Conservation (phyloP, 2,888 invertebrate species). For the Archips xylosteana region DNA sequence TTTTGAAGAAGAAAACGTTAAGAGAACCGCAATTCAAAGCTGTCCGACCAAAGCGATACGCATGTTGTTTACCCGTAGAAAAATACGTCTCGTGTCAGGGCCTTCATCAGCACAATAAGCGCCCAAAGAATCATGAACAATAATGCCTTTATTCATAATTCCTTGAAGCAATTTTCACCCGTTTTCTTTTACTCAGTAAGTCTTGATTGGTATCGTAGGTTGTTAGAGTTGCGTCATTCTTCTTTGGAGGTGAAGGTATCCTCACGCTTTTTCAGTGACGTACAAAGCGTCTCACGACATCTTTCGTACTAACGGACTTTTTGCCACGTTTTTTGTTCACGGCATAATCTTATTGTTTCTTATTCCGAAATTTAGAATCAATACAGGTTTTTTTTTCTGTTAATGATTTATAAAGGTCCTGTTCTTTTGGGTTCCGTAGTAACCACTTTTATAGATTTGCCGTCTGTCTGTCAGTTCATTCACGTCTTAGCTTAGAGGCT, state of each 20-base stretch:
- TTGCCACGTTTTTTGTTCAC: constrained; percentile 18
- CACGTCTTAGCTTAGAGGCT: too few relatives aligned
- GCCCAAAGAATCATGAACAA: constrained; percentile 25
- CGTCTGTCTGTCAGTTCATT: too few relatives aligned
- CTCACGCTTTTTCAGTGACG: constrained; percentile 28
- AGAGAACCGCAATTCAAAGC: constrained; percentile 12
- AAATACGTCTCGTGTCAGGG: constrained; percentile 35
- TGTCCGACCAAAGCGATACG: constrained; percentile 22
- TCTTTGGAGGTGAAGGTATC: neutral
- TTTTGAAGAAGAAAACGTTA: too few relatives aligned
- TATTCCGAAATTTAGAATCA: constrained; percentile 7
- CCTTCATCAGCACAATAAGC: constrained; percentile 34
- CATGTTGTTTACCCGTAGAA: constrained; percentile 21
- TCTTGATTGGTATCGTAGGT: constrained; percentile 1
- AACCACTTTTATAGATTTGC: too few relatives aligned
- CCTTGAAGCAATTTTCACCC: neutral
- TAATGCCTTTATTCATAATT: neutral
- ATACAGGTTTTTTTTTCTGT: neutral
- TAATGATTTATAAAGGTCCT: neutral
- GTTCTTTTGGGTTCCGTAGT: too few relatives aligned
- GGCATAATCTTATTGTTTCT: constrained; percentile 9
- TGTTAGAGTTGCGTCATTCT: constrained; percentile 8
- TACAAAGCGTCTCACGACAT: constrained; percentile 29
- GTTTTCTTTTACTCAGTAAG: neutral
- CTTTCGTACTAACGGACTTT: constrained; percentile 22